phyloP scores from a whole-genome alignment of 2,888 invertebrate species.

The Deroplatys truncata region DNA sequence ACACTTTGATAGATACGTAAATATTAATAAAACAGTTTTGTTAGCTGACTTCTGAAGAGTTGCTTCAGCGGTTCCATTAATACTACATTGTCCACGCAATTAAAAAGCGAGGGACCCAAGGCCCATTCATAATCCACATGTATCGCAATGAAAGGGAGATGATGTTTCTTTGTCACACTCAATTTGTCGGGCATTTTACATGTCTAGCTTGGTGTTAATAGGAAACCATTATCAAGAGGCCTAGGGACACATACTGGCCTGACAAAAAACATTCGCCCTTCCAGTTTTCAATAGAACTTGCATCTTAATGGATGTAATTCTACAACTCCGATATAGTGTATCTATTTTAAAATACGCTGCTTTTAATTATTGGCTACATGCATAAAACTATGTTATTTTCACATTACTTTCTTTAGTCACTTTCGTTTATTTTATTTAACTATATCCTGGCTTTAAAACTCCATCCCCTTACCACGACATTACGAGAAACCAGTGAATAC shows the following conservation, averaged over 20 bases:
- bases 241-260: not conserved
- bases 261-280: not conserved
- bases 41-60: not conserved
- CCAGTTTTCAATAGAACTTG: not conserved
- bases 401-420: too few species aligned
- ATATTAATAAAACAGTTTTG: too few species aligned
- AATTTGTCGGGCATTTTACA: constrained; percentile 16
- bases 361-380: too few species aligned
- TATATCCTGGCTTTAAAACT: too few species aligned
- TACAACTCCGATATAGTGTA: too few species aligned
- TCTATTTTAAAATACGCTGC: too few species aligned
- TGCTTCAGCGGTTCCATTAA: not conserved
- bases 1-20: too few species aligned
- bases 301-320: too few species aligned
- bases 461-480: too few species aligned
- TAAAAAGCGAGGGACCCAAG: not conserved
- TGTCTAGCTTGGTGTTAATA: constrained; percentile 14
- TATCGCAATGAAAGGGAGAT: constrained; percentile 7
- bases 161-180: constrained; percentile 17
- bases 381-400: too few species aligned
- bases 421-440: too few species aligned
- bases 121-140: constrained; percentile 9
- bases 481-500: too few species aligned
- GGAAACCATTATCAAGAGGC: constrained; percentile 4
- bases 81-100: not conserved